Conservation (phyloP, 2,113 vertebrate species). For the Phylloscopus trochiloides region DNA sequence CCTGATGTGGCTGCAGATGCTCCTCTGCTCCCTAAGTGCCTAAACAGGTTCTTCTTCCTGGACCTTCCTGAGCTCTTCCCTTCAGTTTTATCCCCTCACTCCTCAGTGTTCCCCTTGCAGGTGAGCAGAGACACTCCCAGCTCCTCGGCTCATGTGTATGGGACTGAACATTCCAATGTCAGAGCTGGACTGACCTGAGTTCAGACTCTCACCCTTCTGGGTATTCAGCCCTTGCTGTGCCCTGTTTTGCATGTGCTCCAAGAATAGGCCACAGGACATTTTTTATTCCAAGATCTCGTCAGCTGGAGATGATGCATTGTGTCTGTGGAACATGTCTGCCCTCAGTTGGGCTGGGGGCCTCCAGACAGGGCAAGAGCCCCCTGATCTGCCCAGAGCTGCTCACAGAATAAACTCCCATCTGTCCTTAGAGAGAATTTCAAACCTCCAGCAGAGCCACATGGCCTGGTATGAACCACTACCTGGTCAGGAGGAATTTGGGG, state of each 20-base stretch:
- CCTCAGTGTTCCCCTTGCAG: background rate
- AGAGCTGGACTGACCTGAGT: background rate
- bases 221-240: background rate
- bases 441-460: background rate
- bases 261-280: background rate
- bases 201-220: background rate
- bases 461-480: background rate
- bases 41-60: background rate
- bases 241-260: background rate
- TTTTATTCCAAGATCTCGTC: background rate
- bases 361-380: background rate
- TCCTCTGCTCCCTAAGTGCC: background rate
- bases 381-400: background rate
- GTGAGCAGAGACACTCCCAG: background rate
- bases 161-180: rapidly evolving
- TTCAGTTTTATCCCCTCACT: background rate
- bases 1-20: background rate
- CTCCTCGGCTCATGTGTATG: background rate
- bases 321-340: background rate
- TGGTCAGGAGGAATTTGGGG: background rate
- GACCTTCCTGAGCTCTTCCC: background rate
- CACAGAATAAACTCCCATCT: background rate
- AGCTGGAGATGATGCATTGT: background rate
- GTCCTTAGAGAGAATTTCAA: background rate
- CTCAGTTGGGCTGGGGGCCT: background rate